Evolutionary conservation across 2,797 vertebrate species (phyloP).

Genomic region (Petrocephalus sullivani): DNA sequence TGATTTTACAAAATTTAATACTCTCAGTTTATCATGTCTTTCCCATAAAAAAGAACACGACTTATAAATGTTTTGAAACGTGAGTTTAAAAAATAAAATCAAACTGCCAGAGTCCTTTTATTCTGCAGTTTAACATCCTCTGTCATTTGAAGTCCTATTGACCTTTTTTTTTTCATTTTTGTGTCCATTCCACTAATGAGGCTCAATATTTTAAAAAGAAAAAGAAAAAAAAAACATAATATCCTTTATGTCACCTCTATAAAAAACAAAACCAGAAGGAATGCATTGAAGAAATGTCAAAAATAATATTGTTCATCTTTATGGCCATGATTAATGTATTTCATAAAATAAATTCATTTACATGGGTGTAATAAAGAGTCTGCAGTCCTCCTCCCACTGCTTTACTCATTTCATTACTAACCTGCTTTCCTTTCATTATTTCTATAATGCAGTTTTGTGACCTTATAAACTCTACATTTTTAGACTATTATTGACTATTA

Average conservation of each 20-base stretch:
- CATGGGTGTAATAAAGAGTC: conserved; percentile 35
- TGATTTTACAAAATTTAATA: conserved; percentile 6
- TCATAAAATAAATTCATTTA: conserved; percentile 60
- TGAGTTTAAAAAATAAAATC: conserved; percentile 37
- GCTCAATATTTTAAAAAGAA: conserved; percentile 17
- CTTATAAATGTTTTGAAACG: conserved; percentile 41
- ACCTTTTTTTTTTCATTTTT: conserved; percentile 32
- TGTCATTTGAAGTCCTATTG: conserved; percentile 39
- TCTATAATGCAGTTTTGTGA: conserved; percentile 4
- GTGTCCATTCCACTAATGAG: conserved; percentile 38
- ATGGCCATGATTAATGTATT: conserved; percentile 60
- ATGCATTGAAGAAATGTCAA: conserved; percentile 50
- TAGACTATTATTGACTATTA: neutral
- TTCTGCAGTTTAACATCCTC: conserved; percentile 55
- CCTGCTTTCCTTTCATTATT: conserved; percentile 38
- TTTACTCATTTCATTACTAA: neutral
- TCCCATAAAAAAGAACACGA: conserved; percentile 23
- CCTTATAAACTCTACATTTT: neutral
- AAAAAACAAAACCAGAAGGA: conserved; percentile 34
- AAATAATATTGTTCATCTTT: conserved; percentile 54
- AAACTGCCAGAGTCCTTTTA: conserved; percentile 38
- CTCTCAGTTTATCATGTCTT: conserved; percentile 26
- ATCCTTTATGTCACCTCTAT: conserved; percentile 51
- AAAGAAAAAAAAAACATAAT: conserved; percentile 25
- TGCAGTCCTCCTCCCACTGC: conserved; percentile 9